A percentile compares a stretch with the other conserved stretches of the same genome.
Evolutionary conservation across 2,888 invertebrate genomes (phyloP).

Genomic region (Deladenus siricidicola): DNA sequence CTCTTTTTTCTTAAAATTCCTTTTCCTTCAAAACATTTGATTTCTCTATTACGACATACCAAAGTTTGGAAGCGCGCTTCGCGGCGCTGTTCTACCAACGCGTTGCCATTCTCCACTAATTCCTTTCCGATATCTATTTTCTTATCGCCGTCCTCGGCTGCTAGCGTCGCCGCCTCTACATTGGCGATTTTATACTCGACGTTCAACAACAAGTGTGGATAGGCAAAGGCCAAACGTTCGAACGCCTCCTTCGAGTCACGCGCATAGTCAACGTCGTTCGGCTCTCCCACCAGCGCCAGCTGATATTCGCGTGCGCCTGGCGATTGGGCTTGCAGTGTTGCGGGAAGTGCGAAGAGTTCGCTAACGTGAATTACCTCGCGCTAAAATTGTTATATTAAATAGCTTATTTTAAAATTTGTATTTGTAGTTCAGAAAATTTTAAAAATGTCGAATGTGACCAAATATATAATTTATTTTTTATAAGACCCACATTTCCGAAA

Average conservation of each 20-base stretch:
- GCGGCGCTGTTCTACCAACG: conserved; percentile 70
- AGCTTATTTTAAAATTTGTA: neutral
- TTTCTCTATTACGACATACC: conserved; percentile 57
- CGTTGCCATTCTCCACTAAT: conserved; percentile 75
- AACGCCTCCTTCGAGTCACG: conserved; percentile 25
- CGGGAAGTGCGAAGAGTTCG: conserved; percentile 74
- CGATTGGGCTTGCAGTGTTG: conserved; percentile 65
- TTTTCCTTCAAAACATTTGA: neutral
- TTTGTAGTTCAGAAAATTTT: neutral
- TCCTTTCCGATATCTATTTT: conserved; percentile 69
- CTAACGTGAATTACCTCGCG: conserved; percentile 69
- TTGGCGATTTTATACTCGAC: conserved; percentile 41
- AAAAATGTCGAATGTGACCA: neutral
- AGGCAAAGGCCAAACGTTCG: conserved; percentile 18
- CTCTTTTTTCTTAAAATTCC: neutral
- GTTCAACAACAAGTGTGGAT: conserved; percentile 33
- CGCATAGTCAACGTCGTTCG: conserved; percentile 61
- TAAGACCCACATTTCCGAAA: conserved; percentile 71
- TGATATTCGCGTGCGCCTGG: conserved; percentile 72
- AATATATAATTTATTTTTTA: neutral
- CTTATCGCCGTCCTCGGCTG: conserved; percentile 30
- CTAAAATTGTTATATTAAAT: conserved; percentile 45
- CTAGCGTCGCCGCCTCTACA: conserved; percentile 27
- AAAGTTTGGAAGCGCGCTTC: conserved; percentile 73
- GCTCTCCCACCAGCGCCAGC: conserved; percentile 74